phyloP scores from a whole-genome alignment of 2,888 invertebrate genomes.

The Rhamnusium bicolor region DNA sequence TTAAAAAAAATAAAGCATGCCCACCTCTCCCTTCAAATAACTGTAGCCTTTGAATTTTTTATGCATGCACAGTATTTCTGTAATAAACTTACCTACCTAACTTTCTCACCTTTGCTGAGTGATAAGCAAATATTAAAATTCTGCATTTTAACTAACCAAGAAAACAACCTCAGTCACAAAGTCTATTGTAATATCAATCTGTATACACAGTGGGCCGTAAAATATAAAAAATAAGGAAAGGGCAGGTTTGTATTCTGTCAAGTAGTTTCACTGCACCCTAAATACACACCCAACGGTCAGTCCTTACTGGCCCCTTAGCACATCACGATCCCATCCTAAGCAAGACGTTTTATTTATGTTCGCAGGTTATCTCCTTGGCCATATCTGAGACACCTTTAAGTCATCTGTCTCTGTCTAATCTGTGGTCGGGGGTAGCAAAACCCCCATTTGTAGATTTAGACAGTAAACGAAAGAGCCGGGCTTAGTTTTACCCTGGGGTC shows the following conservation, averaged over 20 bases:
- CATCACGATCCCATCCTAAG: not conserved
- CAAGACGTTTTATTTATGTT: constrained; percentile 31
- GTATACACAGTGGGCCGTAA: not conserved
- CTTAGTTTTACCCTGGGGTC: constrained; percentile 19
- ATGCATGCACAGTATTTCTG: too few relatives aligned
- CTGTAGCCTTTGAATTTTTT: too few relatives aligned
- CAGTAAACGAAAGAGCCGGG: constrained; percentile 18
- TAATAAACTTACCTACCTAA: too few relatives aligned
- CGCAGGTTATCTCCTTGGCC: constrained; percentile 30
- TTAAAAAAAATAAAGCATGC: too few relatives aligned
- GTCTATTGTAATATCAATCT: constrained; percentile 2
- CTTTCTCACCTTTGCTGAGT: not conserved
- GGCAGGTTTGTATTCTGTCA: not conserved
- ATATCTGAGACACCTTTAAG: constrained; percentile 14
- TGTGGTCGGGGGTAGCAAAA: constrained; percentile 8
- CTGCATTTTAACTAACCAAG: not conserved
- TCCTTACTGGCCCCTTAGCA: constrained; percentile 5
- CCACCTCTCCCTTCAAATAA: too few relatives aligned
- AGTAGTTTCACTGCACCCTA: constrained; percentile 13
- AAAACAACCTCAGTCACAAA: not conserved
- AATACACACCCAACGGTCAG: constrained; percentile 24
- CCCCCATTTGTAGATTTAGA: constrained; percentile 23
- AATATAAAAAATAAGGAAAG: constrained; percentile 2
- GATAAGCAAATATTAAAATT: not conserved
- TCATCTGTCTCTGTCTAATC: constrained; percentile 23